Evolutionary conservation across 2,888 invertebrate species (phyloP), one percentile per base, ranked within the genome.

Genomic region (Drosophila melanosoma): DNA sequence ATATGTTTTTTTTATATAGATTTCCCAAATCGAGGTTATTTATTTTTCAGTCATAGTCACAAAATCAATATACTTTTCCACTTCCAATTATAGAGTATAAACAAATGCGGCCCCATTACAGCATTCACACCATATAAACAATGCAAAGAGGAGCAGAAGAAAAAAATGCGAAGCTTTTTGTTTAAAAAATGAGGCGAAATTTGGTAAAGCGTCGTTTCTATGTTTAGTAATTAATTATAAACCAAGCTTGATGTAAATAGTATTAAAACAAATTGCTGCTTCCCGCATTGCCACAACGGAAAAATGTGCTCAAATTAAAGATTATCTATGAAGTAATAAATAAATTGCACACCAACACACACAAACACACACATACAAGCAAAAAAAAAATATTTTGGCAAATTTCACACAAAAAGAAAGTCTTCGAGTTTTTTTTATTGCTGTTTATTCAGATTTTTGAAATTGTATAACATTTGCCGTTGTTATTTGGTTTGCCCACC

Each of bases 211-310:
- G 75, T 61, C 71, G 75, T 66, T 69, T 64, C 60, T 72, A 84
- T 69, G 68, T 67, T 63, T 49, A 68, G 77, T 71, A 77, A 89
- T 85, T 85, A 87, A 84, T 89, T 82, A 84, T 59, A 65, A 71
- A 69, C 67, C 72, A 69, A 68, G 69, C 36, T 20, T 20, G 23
- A 45, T 26, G 60, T 26, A 40, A 36, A 73, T 23, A 54, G 7
- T 15, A 20, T 40, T 40, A 15, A 26, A 26, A 42, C 51, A 45
- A 33, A 32, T 45, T 52, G n/a, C 10, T 29, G 48, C 35, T 57
- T 42, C 72, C 61, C 69, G 53, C 64, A 61, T 74, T 49, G 59
- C 54, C 59, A 53, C 62, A 49, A 60, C 23, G 38, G 15, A 26
- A 29, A 64, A 54, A 72, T 59, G 48, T 36, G 49, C 12, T 1